Evolutionary conservation across 2,888 invertebrate genomes (phyloP), one percentile per base, ranked within the genome.

Genomic region (Andrena bucephala): DNA sequence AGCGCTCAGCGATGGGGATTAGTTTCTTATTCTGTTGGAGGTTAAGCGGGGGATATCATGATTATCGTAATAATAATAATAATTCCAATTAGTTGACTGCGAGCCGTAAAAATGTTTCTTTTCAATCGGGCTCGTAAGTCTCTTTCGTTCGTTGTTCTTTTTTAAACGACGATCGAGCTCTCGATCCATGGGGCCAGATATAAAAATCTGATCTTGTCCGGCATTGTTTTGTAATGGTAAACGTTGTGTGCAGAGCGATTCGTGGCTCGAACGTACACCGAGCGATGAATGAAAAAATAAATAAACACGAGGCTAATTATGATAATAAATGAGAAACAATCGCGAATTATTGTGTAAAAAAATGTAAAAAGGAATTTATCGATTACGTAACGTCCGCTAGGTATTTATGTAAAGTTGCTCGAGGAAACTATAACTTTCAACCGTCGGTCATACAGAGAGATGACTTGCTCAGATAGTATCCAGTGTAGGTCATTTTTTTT

Each of bases 401-500:
- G 65, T 76, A 83, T 87, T 86, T 88, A 84, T 82, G 75, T 82
- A 69, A 80, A 81, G 70, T 76, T 81, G 76, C 48, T 71, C 42
- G 66, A 73, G 57, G 62, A 57, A 74, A 57, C 36, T 66, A 62
- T 57, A 31, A 73, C 70, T 68, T 70, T 77, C 77, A 63, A 52
- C 71, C 59, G 31, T 52, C 42, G 59, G 71, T 71, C 69, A 62
- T 60, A 29, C 20, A 54, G 68, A 60, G 62, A 65, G 65, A 75
- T 73, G 60, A 82, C 76, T 82, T 81, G 77, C 84, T 75, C 81
- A 83, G 81, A 80, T 79, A 80, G 74, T 81, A 84, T 77, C 86
- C 80, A 82, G 82, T 85, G 81, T 85, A 77, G 83, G 86, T 85
- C 70, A 83, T 85, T 85, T 86, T 78, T 82, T 85, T 81, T 76